Evolutionary conservation across 2,888 invertebrate species (phyloP).

Genomic region (Tanypteryx hageni): DNA sequence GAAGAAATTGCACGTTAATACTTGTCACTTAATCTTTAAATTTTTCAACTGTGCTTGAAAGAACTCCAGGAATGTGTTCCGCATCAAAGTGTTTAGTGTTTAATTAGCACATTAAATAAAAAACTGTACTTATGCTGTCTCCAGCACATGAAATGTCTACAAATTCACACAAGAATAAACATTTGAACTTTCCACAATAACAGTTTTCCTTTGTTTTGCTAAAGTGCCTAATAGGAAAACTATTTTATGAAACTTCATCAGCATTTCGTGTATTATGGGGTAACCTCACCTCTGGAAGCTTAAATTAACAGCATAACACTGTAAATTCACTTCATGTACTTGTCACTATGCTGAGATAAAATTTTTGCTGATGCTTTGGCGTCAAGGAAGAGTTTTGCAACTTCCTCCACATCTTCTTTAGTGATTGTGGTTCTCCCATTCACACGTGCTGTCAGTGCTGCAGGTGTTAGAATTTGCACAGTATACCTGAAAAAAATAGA

Average conservation of each 20-base stretch:
- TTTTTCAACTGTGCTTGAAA: too few relatives aligned
- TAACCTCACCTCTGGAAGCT: background rate
- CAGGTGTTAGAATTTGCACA: conserved; percentile 95
- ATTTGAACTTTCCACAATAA: too few relatives aligned
- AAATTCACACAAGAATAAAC: too few relatives aligned
- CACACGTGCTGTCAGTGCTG: conserved; percentile 90
- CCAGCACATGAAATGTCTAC: too few relatives aligned
- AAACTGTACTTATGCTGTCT: too few relatives aligned
- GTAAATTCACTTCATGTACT: conserved; percentile 89
- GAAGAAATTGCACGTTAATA: too few relatives aligned
- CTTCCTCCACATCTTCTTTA: conserved; percentile 90
- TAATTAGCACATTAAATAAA: too few relatives aligned
- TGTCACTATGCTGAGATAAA: conserved; percentile 91
- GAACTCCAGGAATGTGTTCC: too few relatives aligned
- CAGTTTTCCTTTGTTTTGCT: too few relatives aligned
- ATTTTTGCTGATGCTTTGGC: conserved; percentile 97
- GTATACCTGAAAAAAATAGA: conserved; percentile 82
- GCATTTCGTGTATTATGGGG: background rate
- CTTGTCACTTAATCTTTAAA: too few relatives aligned
- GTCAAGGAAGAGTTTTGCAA: conserved; percentile 92
- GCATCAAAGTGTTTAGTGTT: too few relatives aligned
- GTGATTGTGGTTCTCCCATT: conserved; percentile 88
- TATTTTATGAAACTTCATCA: background rate
- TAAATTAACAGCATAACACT: background rate
- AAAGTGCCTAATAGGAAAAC: too few relatives aligned